phyloP scores from a whole-genome alignment of 2,888 invertebrate species.

The Junonia oenone region DNA sequence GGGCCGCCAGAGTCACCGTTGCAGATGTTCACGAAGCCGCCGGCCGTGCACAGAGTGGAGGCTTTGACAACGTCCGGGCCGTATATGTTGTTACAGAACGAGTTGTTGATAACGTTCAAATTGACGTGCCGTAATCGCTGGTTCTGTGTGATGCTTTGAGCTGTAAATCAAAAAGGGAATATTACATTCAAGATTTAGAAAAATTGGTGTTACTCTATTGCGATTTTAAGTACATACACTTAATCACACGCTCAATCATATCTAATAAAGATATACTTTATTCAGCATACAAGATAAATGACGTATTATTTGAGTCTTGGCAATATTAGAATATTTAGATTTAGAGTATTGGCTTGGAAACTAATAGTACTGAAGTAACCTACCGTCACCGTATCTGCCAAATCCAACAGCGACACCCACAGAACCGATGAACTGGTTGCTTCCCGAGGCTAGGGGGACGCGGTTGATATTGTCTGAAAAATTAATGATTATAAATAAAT shows the following conservation, averaged over 20 bases:
- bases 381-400: slow-evolving; percentile 37
- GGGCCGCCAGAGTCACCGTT: slow-evolving; percentile 51
- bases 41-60: slow-evolving; percentile 48
- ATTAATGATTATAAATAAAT: background rate
- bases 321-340: no score
- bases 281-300: no score
- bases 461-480: slow-evolving; percentile 15
- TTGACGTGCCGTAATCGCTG: slow-evolving; percentile 27
- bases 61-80: slow-evolving; percentile 38
- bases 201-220: no score
- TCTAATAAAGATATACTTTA: no score
- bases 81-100: slow-evolving; percentile 47
- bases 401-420: slow-evolving; percentile 37
- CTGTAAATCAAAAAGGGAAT: background rate
- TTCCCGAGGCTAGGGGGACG: slow-evolving; percentile 32
- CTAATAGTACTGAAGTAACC: no score
- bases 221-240: no score
- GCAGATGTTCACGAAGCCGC: slow-evolving; percentile 50
- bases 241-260: no score
- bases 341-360: no score
- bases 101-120: slow-evolving; percentile 45
- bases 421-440: slow-evolving; percentile 29
- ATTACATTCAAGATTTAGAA: background rate
- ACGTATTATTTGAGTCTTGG: no score
- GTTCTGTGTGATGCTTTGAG: slow-evolving; percentile 8